phyloP scores from a whole-genome alignment of 2,797 vertebrate species.

The Argya squamiceps region DNA sequence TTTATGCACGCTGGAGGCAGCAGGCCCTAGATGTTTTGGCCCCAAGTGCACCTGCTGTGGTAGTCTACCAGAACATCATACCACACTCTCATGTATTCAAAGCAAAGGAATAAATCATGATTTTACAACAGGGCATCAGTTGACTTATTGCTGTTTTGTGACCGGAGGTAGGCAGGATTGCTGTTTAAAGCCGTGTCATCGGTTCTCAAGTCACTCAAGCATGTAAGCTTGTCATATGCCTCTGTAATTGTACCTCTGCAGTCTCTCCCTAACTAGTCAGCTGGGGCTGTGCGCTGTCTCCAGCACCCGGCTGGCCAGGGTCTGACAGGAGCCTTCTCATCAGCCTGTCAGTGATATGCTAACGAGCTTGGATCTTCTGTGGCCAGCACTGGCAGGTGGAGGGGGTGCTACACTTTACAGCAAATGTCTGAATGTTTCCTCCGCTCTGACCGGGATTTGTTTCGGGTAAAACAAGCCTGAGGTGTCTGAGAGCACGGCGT shows the following conservation, averaged over 20 bases:
- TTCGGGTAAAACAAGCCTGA: constrained; percentile 6
- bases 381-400: constrained; percentile 83
- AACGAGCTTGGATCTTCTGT: constrained; percentile 87
- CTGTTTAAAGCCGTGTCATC: constrained; percentile 86
- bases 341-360: constrained; percentile 95
- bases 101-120: constrained; percentile 96
- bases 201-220: constrained; percentile 85
- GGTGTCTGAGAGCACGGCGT: not conserved
- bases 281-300: constrained; percentile 84
- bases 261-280: constrained; percentile 94
- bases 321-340: constrained; percentile 95
- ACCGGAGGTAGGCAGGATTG: constrained; percentile 85
- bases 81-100: constrained; percentile 78
- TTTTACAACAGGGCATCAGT: constrained; percentile 91
- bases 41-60: constrained; percentile 83
- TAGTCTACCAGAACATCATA: constrained; percentile 83
- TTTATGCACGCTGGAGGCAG: constrained; percentile 85
- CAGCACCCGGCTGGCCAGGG: constrained; percentile 75
- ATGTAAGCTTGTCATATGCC: constrained; percentile 94
- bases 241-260: constrained; percentile 91
- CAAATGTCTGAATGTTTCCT: constrained; percentile 58
- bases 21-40: constrained; percentile 78
- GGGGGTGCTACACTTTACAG: constrained; percentile 58
- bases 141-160: constrained; percentile 94
- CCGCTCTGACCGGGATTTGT: constrained; percentile 30